Evolutionary conservation across 1,140 invertebrate genomes (phyloP).

Genomic region (Neodiprion pinetum): DNA sequence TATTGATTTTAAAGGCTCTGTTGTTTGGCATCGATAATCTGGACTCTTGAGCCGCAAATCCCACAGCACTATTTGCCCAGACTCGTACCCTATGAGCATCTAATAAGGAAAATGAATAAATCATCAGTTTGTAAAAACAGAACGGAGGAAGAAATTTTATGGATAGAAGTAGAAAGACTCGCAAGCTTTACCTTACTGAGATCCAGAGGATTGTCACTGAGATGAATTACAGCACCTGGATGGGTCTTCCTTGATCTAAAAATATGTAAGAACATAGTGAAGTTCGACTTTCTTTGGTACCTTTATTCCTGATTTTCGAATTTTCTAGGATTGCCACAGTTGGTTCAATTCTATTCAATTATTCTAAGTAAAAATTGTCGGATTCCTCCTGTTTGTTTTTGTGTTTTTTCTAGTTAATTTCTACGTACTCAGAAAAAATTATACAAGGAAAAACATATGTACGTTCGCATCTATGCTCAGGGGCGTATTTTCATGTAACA

Average conservation of each 20-base stretch:
- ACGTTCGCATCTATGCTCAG: too few relatives aligned
- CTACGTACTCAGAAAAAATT: too few relatives aligned
- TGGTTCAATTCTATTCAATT: too few relatives aligned
- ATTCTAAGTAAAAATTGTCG: too few relatives aligned
- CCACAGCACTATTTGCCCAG: constrained; percentile 94
- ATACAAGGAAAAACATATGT: too few relatives aligned
- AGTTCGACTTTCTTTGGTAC: background rate
- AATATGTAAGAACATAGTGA: constrained; percentile 48
- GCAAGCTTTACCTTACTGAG: constrained; percentile 82
- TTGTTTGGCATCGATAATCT: constrained; percentile 82
- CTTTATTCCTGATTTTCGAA: too few relatives aligned
- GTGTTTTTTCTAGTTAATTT: too few relatives aligned
- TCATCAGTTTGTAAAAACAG: background rate
- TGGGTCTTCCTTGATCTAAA: constrained; percentile 91
- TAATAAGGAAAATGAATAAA: constrained; percentile 56
- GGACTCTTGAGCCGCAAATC: constrained; percentile 85
- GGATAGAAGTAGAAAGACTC: constrained; percentile 40
- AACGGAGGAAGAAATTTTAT: constrained; percentile 28
- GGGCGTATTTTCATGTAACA: too few relatives aligned
- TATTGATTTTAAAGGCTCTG: constrained; percentile 83
- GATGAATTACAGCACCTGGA: constrained; percentile 92
- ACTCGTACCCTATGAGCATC: constrained; percentile 97
- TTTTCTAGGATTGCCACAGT: too few relatives aligned
- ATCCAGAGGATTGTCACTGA: constrained; percentile 95
- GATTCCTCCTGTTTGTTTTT: too few relatives aligned